Evolutionary conservation across 1,140 invertebrate species (phyloP), one percentile per base, ranked within the genome.

Genomic region (Sitophilus oryzae): DNA sequence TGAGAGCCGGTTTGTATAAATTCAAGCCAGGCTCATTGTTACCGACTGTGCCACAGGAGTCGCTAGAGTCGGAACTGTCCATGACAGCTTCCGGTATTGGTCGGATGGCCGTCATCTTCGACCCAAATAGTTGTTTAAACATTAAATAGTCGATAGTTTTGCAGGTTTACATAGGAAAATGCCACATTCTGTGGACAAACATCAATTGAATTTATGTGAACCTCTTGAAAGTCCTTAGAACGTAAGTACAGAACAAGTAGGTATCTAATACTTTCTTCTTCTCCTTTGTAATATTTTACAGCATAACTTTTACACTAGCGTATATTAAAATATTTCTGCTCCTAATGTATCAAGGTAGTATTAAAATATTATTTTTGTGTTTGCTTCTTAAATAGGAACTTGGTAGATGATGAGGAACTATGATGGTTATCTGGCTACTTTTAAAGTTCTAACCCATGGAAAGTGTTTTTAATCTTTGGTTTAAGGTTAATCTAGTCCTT

Each of bases 41-140:
- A 4, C 52, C 50, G 15, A 66, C 43, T n/a, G 62, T 64, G 9
- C 50, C 62, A 46, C 62, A 62, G 23, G 60, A 63, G 35, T 64
- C 64, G 50, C 64, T 66, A 18, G 68, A 70, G 51, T 71, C 70
- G 10, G 65, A 65, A 57, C 63, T 69, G 14, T 69, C 67, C 59
- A 69, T 56, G 6, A 54, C 56, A 14, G 57, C 51, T 38, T 69
- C 66, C 21, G 64, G 66, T 22, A 66, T 62, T 19, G 63, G 62
- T 8, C 68, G 55, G 11, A 68, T 62, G 1, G 61, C 58, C 8
- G 66, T 64, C 65, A 70, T 66, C 58, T 47, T 66, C 15, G 51
- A 35, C 2, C 37, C 46, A 23, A 51, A 51, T 11, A 52, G 45
- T 53, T 56, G 50, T 19, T 62, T 56, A 16, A 56, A 60, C 59